phyloP scores from a whole-genome alignment of 2,888 invertebrate genomes.

The Siphonodentalium dalli region DNA sequence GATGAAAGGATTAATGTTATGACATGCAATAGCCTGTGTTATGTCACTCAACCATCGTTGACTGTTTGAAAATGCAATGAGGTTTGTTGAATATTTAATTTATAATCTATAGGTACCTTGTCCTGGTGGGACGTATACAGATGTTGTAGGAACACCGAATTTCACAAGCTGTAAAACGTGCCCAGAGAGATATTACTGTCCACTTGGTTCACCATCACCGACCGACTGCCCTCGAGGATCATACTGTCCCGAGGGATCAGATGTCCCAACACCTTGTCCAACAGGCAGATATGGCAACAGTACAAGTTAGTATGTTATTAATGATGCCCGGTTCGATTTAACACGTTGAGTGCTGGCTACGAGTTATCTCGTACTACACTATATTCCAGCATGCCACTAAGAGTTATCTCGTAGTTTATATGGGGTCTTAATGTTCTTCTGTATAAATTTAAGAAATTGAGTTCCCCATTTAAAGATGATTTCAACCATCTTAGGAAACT shows the following conservation, averaged over 20 bases:
- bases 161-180: conserved; percentile 47
- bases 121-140: conserved; percentile 58
- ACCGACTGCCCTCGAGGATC: conserved; percentile 52
- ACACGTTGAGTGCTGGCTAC: not conserved
- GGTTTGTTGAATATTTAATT: not conserved
- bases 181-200: conserved; percentile 57
- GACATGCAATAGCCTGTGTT: no score
- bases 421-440: no score
- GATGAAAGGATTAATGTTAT: no score
- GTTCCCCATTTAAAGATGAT: no score
- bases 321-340: not conserved
- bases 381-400: not conserved
- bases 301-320: conserved; percentile 38
- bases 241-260: conserved; percentile 48
- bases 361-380: not conserved
- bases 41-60: no score
- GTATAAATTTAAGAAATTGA: no score
- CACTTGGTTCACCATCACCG: conserved; percentile 43
- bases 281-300: conserved; percentile 57
- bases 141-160: conserved; percentile 48
- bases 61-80: no score
- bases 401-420: no score
- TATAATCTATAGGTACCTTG: conserved; percentile 45
- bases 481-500: no score
- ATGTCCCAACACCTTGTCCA: conserved; percentile 54